Percentiles rank a stretch among this genome's conserved stretches.
Evolutionary conservation across 2,888 invertebrate genomes (phyloP).

Genomic region (Eristalis pertinax): DNA sequence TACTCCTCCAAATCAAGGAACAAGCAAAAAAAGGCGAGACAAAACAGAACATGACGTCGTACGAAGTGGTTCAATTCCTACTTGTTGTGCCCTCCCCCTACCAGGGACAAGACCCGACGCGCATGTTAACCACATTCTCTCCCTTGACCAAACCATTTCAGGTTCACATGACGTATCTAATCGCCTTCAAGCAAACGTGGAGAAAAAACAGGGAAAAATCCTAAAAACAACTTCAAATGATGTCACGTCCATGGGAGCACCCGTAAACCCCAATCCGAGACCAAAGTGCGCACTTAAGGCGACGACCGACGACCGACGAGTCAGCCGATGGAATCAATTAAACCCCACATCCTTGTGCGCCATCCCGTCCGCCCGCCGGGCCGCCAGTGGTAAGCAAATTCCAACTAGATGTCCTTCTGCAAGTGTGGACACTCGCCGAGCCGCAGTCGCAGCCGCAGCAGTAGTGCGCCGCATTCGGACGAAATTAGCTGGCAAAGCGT

Average conservation of each 20-base stretch:
- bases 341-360: constrained; percentile 29
- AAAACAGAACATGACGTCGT: too few species aligned
- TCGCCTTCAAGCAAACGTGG: background rate
- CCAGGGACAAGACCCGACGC: background rate
- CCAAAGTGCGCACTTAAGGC: constrained; percentile 59
- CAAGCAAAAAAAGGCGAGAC: background rate
- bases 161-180: constrained; percentile 63
- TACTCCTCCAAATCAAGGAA: too few species aligned
- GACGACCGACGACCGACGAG: background rate
- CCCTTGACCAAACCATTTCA: constrained; percentile 20
- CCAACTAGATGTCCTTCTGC: constrained; percentile 52
- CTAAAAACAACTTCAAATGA: constrained; percentile 42
- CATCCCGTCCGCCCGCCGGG: background rate
- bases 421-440: background rate
- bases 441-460: background rate
- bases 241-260: constrained; percentile 39
- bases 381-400: constrained; percentile 47
- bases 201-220: background rate
- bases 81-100: too few species aligned
- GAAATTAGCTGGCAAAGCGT: constrained; percentile 65
- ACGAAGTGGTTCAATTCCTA: background rate
- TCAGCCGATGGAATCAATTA: constrained; percentile 61
- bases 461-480: background rate
- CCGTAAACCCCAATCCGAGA: constrained; percentile 11
- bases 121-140: background rate